Conservation (phyloP, 2,797 vertebrate genomes). For the Arrhamphus sclerolepis region DNA sequence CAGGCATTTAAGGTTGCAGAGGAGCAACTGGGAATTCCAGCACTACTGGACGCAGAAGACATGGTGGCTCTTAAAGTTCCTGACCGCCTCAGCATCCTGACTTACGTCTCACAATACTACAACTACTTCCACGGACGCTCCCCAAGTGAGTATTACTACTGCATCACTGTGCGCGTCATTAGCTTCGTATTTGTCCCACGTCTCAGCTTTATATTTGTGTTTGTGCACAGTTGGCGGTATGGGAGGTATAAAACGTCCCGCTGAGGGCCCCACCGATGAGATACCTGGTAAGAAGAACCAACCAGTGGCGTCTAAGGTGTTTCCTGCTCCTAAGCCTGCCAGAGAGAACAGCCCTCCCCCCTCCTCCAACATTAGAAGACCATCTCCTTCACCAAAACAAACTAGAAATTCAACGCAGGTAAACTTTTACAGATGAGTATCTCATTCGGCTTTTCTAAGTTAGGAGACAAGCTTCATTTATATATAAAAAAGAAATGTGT, state of each 20-base stretch:
- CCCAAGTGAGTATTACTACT: constrained; percentile 86
- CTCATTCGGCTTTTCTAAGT: neutral
- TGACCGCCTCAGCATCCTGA: constrained; percentile 95
- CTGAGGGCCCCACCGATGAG: constrained; percentile 72
- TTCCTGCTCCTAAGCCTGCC: constrained; percentile 58
- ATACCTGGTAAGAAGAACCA: constrained; percentile 85
- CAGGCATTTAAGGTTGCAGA: constrained; percentile 94
- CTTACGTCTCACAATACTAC: constrained; percentile 97
- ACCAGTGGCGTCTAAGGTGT: constrained; percentile 69
- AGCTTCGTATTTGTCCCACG: neutral
- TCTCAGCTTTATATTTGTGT: neutral
- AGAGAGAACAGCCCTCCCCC: constrained; percentile 65
- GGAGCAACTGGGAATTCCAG: constrained; percentile 91
- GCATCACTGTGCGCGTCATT: neutral
- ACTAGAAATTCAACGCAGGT: constrained; percentile 63
- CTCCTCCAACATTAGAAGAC: constrained; percentile 23
- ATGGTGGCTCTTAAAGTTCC: constrained; percentile 94
- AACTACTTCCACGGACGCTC: constrained; percentile 96
- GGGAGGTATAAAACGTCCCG: constrained; percentile 88
- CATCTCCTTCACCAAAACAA: constrained; percentile 48
- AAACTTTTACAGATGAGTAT: neutral
- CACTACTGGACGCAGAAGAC: constrained; percentile 95
- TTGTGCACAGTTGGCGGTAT: constrained; percentile 87
- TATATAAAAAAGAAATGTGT: neutral
- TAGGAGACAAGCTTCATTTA: neutral